phyloP scores from a whole-genome alignment of 1,140 invertebrate genomes.

The Adoxophyes honmai region DNA sequence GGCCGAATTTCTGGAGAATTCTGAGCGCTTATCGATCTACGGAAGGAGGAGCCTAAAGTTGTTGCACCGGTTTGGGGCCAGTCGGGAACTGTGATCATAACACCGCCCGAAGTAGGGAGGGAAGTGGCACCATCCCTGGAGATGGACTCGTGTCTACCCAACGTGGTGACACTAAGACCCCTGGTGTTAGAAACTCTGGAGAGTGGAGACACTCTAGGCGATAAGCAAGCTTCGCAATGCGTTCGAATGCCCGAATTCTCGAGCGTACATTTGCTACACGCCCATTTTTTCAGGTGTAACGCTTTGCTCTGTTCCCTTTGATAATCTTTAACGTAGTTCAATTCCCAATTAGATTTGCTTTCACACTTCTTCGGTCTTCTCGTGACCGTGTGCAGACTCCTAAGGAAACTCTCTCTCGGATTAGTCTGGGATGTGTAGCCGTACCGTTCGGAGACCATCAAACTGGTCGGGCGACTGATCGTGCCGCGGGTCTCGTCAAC shows the following conservation, averaged over 20 bases:
- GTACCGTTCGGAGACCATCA: conserved; percentile 67
- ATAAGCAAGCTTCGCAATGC: conserved; percentile 82
- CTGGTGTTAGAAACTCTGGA: conserved; percentile 59
- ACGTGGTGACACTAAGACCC: conserved; percentile 67
- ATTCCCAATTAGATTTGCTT: conserved; percentile 70
- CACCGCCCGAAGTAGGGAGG: conserved; percentile 59
- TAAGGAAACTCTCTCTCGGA: conserved; percentile 60
- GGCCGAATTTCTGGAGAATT: conserved; percentile 76
- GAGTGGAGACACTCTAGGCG: conserved; percentile 58
- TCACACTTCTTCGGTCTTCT: conserved; percentile 61
- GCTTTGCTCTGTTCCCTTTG: conserved; percentile 64
- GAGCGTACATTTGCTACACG: conserved; percentile 86
- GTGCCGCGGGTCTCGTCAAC: conserved; percentile 53
- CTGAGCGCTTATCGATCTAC: conserved; percentile 67
- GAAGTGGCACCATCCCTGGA: conserved; percentile 62
- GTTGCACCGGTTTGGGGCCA: conserved; percentile 63
- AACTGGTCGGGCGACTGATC: conserved; percentile 61
- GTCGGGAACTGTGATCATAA: conserved; percentile 70
- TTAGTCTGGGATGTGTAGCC: conserved; percentile 45
- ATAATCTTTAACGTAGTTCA: conserved; percentile 70
- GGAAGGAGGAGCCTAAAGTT: conserved; percentile 70
- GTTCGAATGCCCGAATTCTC: conserved; percentile 82
- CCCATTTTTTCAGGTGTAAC: conserved; percentile 79
- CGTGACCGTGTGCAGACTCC: conserved; percentile 68
- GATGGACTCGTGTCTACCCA: conserved; percentile 62